Conservation (phyloP, 1,140 invertebrate species). For the Heterodera schachtii region DNA sequence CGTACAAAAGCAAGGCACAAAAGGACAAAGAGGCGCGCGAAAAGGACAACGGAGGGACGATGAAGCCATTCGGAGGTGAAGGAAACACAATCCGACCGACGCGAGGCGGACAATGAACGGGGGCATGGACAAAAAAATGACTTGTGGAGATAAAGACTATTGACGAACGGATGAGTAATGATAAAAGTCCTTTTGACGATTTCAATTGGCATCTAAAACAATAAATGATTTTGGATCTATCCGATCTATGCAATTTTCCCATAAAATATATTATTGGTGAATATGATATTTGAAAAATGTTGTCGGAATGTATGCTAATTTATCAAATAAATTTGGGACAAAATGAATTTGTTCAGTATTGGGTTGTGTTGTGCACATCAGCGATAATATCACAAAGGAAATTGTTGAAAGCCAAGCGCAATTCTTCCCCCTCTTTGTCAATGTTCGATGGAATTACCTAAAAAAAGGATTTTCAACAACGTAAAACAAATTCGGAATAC, state of each 20-base stretch:
- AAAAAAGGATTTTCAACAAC: constrained; percentile 50
- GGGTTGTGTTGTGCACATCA: constrained; percentile 23
- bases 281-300: neutral
- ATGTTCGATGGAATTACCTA: constrained; percentile 45
- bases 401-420: constrained; percentile 53
- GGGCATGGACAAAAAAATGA: no score
- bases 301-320: no score
- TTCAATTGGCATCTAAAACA: no score
- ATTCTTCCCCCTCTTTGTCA: constrained; percentile 47
- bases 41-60: neutral
- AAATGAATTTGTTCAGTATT: neutral
- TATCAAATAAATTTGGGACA: no score
- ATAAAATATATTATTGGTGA: constrained; percentile 4
- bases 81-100: constrained; percentile 24
- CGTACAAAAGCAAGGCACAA: constrained; percentile 55
- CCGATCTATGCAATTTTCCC: neutral
- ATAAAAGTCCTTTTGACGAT: no score
- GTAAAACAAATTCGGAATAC: constrained; percentile 76
- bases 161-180: no score
- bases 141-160: no score
- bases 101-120: neutral
- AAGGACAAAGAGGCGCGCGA: constrained; percentile 32
- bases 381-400: constrained; percentile 47
- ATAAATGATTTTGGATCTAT: no score
- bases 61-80: constrained; percentile 28